These are phyloP conservation scores for Coenonympha glycerion DNA, from an alignment of 2,888 invertebrate species.

Conservation along the genomic window DNA sequence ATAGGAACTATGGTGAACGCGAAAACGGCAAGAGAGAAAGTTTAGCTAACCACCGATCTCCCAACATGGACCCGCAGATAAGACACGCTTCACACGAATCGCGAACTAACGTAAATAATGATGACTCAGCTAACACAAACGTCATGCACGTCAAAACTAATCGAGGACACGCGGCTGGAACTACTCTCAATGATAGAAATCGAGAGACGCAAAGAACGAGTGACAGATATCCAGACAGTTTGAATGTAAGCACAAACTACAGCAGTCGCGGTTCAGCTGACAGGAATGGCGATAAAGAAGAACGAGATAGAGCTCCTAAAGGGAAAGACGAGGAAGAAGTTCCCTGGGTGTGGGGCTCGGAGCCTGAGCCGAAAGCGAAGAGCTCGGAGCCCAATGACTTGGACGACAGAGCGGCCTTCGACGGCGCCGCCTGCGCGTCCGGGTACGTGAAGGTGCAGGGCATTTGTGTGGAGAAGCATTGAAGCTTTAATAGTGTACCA, in stretches of 20 bases:
- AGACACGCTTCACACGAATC: background rate
- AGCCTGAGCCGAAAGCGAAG: background rate
- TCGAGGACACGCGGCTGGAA: background rate
- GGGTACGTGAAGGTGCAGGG: slow-evolving; percentile 22
- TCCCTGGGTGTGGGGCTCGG: slow-evolving; percentile 20
- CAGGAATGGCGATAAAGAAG: background rate
- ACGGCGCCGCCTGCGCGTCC: slow-evolving; percentile 19
- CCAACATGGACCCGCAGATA: background rate
- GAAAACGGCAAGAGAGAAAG: background rate
- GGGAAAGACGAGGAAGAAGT: slow-evolving; percentile 12
- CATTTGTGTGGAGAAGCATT: slow-evolving; percentile 18
- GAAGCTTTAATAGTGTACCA: background rate
- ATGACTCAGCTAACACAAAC: background rate
- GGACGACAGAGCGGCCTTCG: slow-evolving; percentile 23
- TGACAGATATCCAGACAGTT: background rate
- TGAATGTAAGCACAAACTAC: background rate
- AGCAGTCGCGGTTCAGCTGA: background rate
- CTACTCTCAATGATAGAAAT: background rate
- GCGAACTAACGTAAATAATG: background rate
- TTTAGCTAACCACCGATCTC: background rate
- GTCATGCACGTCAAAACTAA: background rate
- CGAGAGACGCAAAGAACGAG: background rate
- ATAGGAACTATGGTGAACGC: background rate
- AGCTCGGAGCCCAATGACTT: slow-evolving; percentile 9
- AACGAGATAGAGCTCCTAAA: background rate